Percentiles rank a stretch among this genome's conserved stretches.
Evolutionary conservation across 2,888 invertebrate species (phyloP).

Genomic region (Saturnia pavonia): DNA sequence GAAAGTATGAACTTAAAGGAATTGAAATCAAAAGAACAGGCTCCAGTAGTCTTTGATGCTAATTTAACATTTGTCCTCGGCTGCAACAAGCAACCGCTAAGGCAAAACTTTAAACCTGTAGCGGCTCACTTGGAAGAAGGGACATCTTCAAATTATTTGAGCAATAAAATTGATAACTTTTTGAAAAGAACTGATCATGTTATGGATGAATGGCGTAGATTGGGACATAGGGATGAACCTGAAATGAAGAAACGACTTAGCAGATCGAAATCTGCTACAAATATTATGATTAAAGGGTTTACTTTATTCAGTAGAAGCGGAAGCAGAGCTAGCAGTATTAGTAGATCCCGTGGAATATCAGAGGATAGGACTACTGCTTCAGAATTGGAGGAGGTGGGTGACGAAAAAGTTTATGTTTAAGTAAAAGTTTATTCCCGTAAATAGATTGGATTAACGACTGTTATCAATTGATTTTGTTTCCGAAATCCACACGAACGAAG

Average conservation of each 20-base stretch:
- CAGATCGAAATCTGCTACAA: slow-evolving; percentile 88
- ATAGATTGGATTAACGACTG: too few relatives aligned
- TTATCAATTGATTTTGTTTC: too few relatives aligned
- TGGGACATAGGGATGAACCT: slow-evolving; percentile 84
- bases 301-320: slow-evolving; percentile 83
- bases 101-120: slow-evolving; percentile 85
- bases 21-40: slow-evolving; percentile 84
- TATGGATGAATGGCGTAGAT: slow-evolving; percentile 91
- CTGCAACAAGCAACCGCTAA: slow-evolving; percentile 85
- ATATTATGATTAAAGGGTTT: slow-evolving; percentile 92
- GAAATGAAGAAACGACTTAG: slow-evolving; percentile 75
- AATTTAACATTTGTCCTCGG: slow-evolving; percentile 90
- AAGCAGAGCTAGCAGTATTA: slow-evolving; percentile 82
- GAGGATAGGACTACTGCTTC: slow-evolving; percentile 85
- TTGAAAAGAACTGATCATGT: slow-evolving; percentile 92
- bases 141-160: slow-evolving; percentile 89
- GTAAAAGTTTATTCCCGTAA: too few relatives aligned
- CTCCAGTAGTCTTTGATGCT: slow-evolving; percentile 91
- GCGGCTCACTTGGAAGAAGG: slow-evolving; percentile 89
- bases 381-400: slow-evolving; percentile 84
- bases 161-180: slow-evolving; percentile 90
- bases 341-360: slow-evolving; percentile 79
- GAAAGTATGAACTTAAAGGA: slow-evolving; percentile 81
- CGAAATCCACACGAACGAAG: too few relatives aligned
- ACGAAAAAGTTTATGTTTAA: slow-evolving; percentile 33